Base-by-base conservation (phyloP, 2,113 vertebrate genomes). In the Tauraco erythrolophus region DNA sequence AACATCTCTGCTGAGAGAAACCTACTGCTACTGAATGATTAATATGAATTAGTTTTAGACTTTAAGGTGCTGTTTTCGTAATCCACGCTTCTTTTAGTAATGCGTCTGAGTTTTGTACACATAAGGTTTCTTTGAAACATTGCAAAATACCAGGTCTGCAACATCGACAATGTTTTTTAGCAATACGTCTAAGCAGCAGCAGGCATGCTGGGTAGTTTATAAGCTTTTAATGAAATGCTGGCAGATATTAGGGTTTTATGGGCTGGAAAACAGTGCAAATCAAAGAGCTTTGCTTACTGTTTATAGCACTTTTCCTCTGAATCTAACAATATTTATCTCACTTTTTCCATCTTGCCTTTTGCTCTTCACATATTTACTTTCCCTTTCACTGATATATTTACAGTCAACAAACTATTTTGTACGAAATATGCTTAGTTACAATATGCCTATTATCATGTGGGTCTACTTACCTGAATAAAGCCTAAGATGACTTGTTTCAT, bases 181-280 rank as follows among this genome's bases (percentile, higher is more conserved):
- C 88, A 68, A 94, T 97, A 90, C 27, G 71, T 95, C 97, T 94
- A 78, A 90, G 94, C 92, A 37, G 46, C 76, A 50, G 85, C 70
- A 62, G 94, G 94, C 97, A 88, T 43, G 94, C 95, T 50, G 81
- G 62, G 85, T 88, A 91, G 91, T 94, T 84, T 80, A 91, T 95
- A 97, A 96, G 94, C 95, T 97, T 96, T 98, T 98, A 98, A 98
- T 98, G 97, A 97, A 97, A 97, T 0, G 4, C 76, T 58, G 83
- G 95, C 58, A 65, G 95, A 95, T 97, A 97, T 98, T 97, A 97
- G 97, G 91, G 86, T 92, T 98, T 98, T 98, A 98, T 98, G 98
- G 97, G 64, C 97, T 98, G 97, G 98, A 98, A 98, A 98, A 98
- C 97, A 93, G 98, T 96, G 92, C 97, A 97, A 98, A 98, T 98